A percentile compares a stretch with the other conserved stretches of the same genome.
These are phyloP conservation scores for Pelobates cultripes DNA, from an alignment of 2,797 vertebrate genomes.

Conservation along the genomic window DNA sequence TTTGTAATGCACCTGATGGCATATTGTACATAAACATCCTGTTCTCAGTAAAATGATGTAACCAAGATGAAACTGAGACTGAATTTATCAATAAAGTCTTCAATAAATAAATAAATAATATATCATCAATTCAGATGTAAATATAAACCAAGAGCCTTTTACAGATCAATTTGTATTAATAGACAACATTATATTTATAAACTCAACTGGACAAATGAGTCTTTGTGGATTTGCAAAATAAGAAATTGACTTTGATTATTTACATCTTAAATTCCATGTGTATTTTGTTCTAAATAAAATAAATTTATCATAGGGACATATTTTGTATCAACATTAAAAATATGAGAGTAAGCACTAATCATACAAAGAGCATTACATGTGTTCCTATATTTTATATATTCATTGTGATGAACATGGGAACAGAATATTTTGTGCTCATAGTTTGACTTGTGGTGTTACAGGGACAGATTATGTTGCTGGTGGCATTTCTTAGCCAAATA, in stretches of 20 bases:
- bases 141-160: conserved; percentile 14
- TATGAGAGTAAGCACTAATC: no score
- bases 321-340: no score
- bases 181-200: conserved; percentile 10
- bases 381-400: background rate
- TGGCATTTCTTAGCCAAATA: no score
- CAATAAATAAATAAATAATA: background rate
- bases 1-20: conserved; percentile 26
- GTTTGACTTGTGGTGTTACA: no score
- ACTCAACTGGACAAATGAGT: conserved; percentile 19
- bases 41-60: conserved; percentile 16
- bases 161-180: conserved; percentile 27
- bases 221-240: conserved; percentile 9
- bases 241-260: background rate
- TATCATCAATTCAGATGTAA: conserved; percentile 25
- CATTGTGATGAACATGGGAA: no score
- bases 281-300: no score
- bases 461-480: background rate
- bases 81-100: conserved; percentile 28
- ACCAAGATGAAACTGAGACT: conserved; percentile 29
- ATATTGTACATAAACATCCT: conserved; percentile 30
- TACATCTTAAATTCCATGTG: no score
- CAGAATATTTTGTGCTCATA: no score
- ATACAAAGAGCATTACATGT: background rate
- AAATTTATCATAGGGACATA: no score